These are phyloP conservation scores for Ormia ochracea DNA, from an alignment of 2,888 invertebrate genomes.

Conservation along the genomic window DNA sequence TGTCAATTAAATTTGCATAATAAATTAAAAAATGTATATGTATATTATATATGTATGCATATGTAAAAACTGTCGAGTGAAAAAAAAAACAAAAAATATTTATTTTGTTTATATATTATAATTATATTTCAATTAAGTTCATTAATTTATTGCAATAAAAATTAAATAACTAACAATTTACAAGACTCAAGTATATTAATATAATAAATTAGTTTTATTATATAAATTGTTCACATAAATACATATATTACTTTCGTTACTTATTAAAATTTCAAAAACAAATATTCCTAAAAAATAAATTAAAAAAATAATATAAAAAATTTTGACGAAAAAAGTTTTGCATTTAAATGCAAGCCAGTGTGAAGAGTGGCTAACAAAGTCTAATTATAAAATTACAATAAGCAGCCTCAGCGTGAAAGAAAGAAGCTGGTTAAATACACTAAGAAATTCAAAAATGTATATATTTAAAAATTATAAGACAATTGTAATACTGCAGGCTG, in stretches of 20 bases:
- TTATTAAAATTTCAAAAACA: conserved; percentile 30
- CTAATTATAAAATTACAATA: conserved; percentile 25
- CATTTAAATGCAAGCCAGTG: neutral
- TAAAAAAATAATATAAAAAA: neutral
- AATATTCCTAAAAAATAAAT: neutral
- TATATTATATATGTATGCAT: too few species aligned
- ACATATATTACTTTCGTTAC: conserved; percentile 46
- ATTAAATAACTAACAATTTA: conserved; percentile 65
- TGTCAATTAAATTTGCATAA: conserved; percentile 49
- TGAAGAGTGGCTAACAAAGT: conserved; percentile 4
- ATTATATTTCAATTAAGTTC: conserved; percentile 62
- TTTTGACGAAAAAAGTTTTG: conserved; percentile 1
- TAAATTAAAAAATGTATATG: conserved; percentile 59
- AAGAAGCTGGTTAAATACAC: neutral
- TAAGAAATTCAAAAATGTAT: neutral
- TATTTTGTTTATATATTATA: conserved; percentile 64
- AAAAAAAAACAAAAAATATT: conserved; percentile 54
- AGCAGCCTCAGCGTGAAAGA: conserved; percentile 34
- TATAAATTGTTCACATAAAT: conserved; percentile 41
- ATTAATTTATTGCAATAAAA: conserved; percentile 64
- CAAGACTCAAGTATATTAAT: conserved; percentile 50
- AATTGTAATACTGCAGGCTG: conserved; percentile 18
- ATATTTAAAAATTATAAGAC: neutral
- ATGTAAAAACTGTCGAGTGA: conserved; percentile 63
- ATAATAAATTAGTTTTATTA: conserved; percentile 26